phyloP scores from a whole-genome alignment of 2,797 vertebrate species.

The Silurus lanzhouensis region DNA sequence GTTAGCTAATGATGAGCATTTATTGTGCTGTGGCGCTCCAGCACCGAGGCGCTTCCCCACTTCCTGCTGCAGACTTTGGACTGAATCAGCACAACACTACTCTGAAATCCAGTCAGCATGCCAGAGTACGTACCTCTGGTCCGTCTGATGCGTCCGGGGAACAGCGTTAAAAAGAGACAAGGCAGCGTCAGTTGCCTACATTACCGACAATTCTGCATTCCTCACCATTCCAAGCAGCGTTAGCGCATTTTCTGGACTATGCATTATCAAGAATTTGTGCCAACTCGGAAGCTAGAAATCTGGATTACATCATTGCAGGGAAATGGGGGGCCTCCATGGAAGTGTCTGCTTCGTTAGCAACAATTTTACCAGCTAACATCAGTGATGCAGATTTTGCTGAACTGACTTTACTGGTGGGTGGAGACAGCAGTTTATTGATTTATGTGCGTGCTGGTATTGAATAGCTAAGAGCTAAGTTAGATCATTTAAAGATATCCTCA shows the following conservation, averaged over 20 bases:
- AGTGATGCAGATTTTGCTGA: background rate
- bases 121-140: conserved; percentile 69
- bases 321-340: background rate
- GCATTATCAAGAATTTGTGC: background rate
- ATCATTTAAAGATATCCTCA: too few species aligned
- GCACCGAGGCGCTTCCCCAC: conserved; percentile 3
- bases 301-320: background rate
- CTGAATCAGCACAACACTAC: background rate
- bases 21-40: conserved; percentile 12
- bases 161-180: conserved; percentile 77
- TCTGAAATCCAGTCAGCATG: conserved; percentile 16
- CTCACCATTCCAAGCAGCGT: background rate
- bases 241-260: background rate
- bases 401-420: too few species aligned
- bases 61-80: conserved; percentile 23
- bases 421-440: too few species aligned
- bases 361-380: background rate
- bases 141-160: conserved; percentile 65
- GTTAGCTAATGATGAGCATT: conserved; percentile 22
- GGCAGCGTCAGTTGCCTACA: conserved; percentile 57
- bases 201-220: conserved; percentile 7
- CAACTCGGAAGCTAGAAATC: background rate
- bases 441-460: too few species aligned
- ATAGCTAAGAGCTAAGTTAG: too few species aligned
- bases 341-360: background rate